phyloP scores from a whole-genome alignment of 2,888 invertebrate species.

The Brassicogethes aeneus region DNA sequence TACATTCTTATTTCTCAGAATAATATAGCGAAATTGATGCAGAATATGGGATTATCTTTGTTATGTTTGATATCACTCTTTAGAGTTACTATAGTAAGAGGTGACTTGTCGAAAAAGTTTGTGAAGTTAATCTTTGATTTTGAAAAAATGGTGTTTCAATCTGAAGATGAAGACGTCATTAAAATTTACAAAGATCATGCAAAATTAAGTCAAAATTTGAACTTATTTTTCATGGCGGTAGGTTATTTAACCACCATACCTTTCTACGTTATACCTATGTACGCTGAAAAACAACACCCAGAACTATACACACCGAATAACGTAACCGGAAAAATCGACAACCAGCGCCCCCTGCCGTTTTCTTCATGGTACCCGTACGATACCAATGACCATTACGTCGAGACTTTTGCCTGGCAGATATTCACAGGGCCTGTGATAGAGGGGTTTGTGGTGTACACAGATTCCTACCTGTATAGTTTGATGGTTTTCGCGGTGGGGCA shows the following conservation, averaged over 20 bases:
- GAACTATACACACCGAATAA: no score
- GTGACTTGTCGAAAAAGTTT: not conserved
- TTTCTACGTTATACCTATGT: no score
- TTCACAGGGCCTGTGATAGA: not conserved
- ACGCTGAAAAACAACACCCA: no score
- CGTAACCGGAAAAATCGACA: no score
- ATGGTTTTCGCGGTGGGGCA: slow-evolving; percentile 10
- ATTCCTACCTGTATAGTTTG: slow-evolving; percentile 6
- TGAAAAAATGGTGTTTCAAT: not conserved
- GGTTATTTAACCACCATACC: no score
- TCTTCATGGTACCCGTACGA: not conserved
- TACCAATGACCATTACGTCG: not conserved
- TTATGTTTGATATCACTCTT: not conserved
- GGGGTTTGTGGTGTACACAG: slow-evolving; percentile 6
- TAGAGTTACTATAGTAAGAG: not conserved
- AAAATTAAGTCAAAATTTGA: not conserved
- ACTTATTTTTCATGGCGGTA: not conserved
- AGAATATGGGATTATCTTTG: not conserved
- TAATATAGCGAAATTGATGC: no score
- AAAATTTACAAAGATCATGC: not conserved
- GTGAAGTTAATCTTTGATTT: not conserved
- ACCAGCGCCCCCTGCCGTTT: no score
- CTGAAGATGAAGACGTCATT: not conserved
- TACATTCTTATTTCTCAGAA: no score
- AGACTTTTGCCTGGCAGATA: not conserved